These are phyloP conservation scores for Typhlichthys eigenmanni DNA, from an alignment of 2,797 vertebrate genomes.

Conservation along the genomic window DNA sequence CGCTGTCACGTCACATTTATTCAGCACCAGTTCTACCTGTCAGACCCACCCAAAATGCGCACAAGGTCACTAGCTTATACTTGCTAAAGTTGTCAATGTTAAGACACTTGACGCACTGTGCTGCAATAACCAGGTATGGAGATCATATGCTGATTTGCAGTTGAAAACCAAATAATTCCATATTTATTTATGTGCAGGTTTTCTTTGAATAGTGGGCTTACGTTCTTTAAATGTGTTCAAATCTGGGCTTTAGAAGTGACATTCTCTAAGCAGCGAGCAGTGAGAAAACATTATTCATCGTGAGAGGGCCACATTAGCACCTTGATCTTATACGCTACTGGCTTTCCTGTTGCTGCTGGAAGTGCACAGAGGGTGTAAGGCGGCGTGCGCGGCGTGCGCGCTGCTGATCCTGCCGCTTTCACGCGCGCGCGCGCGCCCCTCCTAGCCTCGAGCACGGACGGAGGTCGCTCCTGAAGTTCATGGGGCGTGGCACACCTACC, in stretches of 20 bases:
- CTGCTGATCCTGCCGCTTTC: constrained; percentile 69
- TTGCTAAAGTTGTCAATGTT: too few relatives aligned
- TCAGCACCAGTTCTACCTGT: background rate
- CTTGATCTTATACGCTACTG: constrained; percentile 50
- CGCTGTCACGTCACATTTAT: constrained; percentile 28
- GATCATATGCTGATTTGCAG: background rate
- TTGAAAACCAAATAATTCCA: background rate
- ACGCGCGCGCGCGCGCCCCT: constrained; percentile 47
- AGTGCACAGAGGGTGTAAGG: constrained; percentile 68
- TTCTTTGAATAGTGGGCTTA: background rate
- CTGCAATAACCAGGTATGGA: background rate
- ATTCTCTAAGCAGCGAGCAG: constrained; percentile 37
- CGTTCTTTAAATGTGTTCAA: constrained; percentile 1
- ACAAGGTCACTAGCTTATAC: too few relatives aligned
- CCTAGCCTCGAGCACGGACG: constrained; percentile 44
- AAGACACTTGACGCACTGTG: too few relatives aligned
- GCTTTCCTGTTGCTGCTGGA: constrained; percentile 58
- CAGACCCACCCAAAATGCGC: too few relatives aligned
- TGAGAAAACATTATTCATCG: constrained; percentile 51
- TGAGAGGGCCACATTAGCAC: constrained; percentile 65
- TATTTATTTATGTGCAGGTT: background rate
- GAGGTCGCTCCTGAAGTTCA: constrained; percentile 9
- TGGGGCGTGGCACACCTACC: constrained; percentile 32
- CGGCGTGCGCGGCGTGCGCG: constrained; percentile 56
- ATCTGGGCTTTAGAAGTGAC: constrained; percentile 20